Conservation (phyloP, 2,888 invertebrate genomes). For the Laothoe populi region DNA sequence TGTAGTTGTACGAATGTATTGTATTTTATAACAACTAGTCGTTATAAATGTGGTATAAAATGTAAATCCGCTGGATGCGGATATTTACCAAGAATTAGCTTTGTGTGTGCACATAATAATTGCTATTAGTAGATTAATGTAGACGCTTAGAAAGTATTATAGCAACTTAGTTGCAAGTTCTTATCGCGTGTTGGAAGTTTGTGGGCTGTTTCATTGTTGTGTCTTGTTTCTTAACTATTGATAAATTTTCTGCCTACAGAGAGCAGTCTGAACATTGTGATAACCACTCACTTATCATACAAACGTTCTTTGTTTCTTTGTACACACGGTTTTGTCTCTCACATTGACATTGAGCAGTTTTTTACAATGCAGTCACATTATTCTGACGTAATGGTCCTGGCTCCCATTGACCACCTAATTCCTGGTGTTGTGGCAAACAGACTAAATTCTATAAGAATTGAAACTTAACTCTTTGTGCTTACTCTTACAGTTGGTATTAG, state of each 20-base stretch:
- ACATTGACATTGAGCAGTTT: background rate
- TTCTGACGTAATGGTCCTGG: background rate
- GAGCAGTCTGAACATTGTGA: constrained; percentile 2
- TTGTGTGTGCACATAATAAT: background rate
- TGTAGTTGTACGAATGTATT: too few relatives aligned
- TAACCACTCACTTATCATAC: constrained; percentile 3
- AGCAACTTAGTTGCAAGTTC: constrained; percentile 7
- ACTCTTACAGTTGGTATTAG: too few relatives aligned
- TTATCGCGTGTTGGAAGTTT: background rate
- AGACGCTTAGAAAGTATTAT: constrained; percentile 1
- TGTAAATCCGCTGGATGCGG: too few relatives aligned
- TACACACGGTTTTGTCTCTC: background rate
- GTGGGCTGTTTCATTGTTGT: background rate
- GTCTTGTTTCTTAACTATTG: constrained; percentile 10
- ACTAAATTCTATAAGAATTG: background rate
- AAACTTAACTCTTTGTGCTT: background rate
- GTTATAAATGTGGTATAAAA: too few relatives aligned
- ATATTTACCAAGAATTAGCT: background rate
- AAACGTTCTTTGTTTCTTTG: background rate
- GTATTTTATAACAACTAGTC: too few relatives aligned
- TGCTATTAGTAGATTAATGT: background rate
- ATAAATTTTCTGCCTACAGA: background rate
- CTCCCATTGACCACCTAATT: background rate
- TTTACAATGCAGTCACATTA: background rate
- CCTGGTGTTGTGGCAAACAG: background rate